Evolutionary conservation across 64 coral and sea anemone genomes (phyloP).

Genomic region (Stichodactyla mertensii): DNA sequence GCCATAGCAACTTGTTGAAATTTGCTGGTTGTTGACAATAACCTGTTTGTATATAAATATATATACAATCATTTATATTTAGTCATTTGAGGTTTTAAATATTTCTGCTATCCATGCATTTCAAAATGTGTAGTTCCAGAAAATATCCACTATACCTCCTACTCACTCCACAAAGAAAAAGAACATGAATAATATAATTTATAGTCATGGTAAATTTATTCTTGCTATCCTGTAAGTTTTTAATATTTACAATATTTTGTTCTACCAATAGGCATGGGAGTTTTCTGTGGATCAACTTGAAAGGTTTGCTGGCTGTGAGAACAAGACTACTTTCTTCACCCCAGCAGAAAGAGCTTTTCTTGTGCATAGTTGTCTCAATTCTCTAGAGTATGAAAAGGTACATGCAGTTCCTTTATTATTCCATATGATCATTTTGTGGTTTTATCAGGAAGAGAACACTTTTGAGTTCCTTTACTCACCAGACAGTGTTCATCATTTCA

Average conservation of each 20-base stretch:
- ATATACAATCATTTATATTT: neutral
- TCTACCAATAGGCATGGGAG: slow-evolving; percentile 29
- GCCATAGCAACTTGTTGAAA: neutral
- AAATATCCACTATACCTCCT: no score
- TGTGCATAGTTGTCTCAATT: slow-evolving; percentile 63
- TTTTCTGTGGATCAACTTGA: slow-evolving; percentile 49
- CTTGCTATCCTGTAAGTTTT: no score
- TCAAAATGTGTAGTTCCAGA: no score
- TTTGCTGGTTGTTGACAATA: neutral
- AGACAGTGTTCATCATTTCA: neutral
- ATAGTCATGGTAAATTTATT: no score
- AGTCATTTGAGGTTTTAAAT: neutral
- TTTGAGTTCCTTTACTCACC: neutral
- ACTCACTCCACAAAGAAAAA: no score
- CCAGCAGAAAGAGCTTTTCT: slow-evolving; percentile 73
- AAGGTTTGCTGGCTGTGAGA: slow-evolving; percentile 65
- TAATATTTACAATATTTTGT: neutral
- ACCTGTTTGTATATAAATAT: no score
- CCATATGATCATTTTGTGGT: neutral
- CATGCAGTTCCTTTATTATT: neutral
- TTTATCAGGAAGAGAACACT: neutral
- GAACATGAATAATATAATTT: no score
- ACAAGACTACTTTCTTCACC: slow-evolving; percentile 74
- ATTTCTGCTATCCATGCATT: neutral
- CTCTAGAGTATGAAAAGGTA: slow-evolving; percentile 63